phyloP scores from a whole-genome alignment of 2,797 vertebrate genomes.

The Spheniscus humboldti region DNA sequence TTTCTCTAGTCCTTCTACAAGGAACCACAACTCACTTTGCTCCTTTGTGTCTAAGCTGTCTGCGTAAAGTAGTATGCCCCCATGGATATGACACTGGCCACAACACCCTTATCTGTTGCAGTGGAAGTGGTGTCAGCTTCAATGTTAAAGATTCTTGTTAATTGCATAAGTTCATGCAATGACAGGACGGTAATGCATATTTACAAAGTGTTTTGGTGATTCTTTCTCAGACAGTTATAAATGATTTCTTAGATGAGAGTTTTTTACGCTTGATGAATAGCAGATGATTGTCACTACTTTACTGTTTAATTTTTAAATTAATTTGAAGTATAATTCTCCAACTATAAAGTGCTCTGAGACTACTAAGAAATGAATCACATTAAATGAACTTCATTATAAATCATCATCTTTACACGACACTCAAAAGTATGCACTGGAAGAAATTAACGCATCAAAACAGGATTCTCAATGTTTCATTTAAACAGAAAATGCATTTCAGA shows the following conservation, averaged over 20 bases:
- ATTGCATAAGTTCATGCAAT: neutral
- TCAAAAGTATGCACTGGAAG: neutral
- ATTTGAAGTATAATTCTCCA: slow-evolving; percentile 51
- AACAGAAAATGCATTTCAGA: slow-evolving; percentile 25
- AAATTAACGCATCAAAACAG: slow-evolving; percentile 38
- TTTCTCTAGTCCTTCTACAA: neutral
- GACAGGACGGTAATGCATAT: neutral
- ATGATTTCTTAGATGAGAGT: slow-evolving; percentile 14
- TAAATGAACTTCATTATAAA: slow-evolving; percentile 52
- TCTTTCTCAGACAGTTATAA: neutral
- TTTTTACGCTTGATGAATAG: slow-evolving; percentile 36
- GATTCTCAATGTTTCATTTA: slow-evolving; percentile 16
- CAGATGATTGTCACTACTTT: slow-evolving; percentile 36
- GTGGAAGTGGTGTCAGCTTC: neutral
- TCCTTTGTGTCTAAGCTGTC: neutral
- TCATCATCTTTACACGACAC: slow-evolving; percentile 16
- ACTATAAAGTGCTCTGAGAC: slow-evolving; percentile 20
- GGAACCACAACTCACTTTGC: neutral
- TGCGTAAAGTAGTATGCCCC: neutral
- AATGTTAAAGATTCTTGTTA: neutral
- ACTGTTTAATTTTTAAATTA: slow-evolving; percentile 57
- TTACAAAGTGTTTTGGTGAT: slow-evolving; percentile 16
- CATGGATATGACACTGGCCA: neutral
- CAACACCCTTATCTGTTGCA: neutral
- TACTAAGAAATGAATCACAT: slow-evolving; percentile 51